Percentiles rank a stretch among this genome's conserved stretches.
phyloP scores from a whole-genome alignment of 2,113 vertebrate genomes.

The Parotia lawesii region DNA sequence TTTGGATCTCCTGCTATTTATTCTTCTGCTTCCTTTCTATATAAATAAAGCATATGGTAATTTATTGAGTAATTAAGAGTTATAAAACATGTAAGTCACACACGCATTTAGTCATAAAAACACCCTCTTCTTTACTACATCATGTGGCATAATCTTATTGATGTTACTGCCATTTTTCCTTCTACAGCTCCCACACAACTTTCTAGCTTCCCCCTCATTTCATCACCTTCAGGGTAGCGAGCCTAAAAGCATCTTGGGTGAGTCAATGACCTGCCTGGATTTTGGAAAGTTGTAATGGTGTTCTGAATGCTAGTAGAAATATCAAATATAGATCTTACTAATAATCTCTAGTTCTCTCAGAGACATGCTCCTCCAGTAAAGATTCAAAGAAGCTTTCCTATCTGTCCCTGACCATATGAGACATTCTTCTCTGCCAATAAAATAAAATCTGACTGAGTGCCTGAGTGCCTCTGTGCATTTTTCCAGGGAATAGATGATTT shows the following conservation, averaged over 20 bases:
- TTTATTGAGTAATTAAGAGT: conserved; percentile 55
- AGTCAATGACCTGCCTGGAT: not conserved
- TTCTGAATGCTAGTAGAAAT: not conserved
- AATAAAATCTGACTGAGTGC: not conserved
- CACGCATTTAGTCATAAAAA: conserved; percentile 46
- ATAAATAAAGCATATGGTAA: conserved; percentile 45
- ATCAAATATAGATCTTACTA: not conserved
- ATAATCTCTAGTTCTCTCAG: not conserved
- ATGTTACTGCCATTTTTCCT: conserved; percentile 45
- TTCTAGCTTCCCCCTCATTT: conserved; percentile 16
- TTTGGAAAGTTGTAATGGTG: not conserved
- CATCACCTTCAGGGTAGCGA: not conserved
- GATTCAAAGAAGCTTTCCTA: not conserved
- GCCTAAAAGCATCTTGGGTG: not conserved
- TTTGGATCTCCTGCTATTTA: conserved; percentile 36
- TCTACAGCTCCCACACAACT: not conserved
- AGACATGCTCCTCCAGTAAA: not conserved
- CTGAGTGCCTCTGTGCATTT: not conserved
- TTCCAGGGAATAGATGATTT: not conserved
- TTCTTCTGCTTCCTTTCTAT: conserved; percentile 23
- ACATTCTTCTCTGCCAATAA: not conserved
- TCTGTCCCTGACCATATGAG: not conserved
- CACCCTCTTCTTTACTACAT: conserved; percentile 41
- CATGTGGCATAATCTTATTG: conserved; percentile 25
- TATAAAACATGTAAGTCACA: conserved; percentile 48